Evolutionary conservation across 2,113 vertebrate species (phyloP).

Genomic region (Halichoeres trimaculatus): DNA sequence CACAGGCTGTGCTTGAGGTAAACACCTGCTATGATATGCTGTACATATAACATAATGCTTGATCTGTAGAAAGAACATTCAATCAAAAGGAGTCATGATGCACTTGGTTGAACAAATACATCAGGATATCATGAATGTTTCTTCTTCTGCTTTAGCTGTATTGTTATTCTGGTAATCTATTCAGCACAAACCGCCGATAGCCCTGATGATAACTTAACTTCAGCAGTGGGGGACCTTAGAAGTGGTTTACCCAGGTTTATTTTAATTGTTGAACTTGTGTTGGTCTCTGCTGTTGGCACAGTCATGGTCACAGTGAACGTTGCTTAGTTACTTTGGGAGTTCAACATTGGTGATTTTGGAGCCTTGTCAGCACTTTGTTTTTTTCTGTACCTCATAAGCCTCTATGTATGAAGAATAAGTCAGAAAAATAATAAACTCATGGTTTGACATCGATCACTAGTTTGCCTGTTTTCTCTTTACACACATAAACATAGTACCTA

Average conservation of each 20-base stretch:
- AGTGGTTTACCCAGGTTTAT: slow-evolving; percentile 28
- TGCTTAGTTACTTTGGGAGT: slow-evolving; percentile 68
- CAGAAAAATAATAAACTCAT: slow-evolving; percentile 79
- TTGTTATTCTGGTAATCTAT: slow-evolving; percentile 15
- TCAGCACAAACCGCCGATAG: slow-evolving; percentile 67
- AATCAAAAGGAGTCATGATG: slow-evolving; percentile 6
- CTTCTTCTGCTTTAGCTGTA: background rate
- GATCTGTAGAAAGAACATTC: background rate
- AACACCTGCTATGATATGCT: slow-evolving; percentile 17
- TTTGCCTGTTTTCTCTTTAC: background rate
- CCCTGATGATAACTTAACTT: slow-evolving; percentile 11
- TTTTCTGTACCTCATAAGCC: slow-evolving; percentile 84
- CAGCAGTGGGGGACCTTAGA: slow-evolving; percentile 24
- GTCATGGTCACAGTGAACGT: slow-evolving; percentile 62
- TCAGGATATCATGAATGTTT: background rate
- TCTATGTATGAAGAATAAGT: slow-evolving; percentile 74
- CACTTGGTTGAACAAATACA: background rate
- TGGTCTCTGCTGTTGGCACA: slow-evolving; percentile 53
- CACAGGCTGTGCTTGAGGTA: slow-evolving; percentile 13
- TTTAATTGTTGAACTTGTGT: slow-evolving; percentile 43
- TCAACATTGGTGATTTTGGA: slow-evolving; percentile 62
- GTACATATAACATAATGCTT: slow-evolving; percentile 18
- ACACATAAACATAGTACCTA: background rate
- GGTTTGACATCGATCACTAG: slow-evolving; percentile 61
- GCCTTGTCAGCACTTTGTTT: slow-evolving; percentile 84